phyloP scores from a whole-genome alignment of 2,113 vertebrate species.

The Chrysemys picta region DNA sequence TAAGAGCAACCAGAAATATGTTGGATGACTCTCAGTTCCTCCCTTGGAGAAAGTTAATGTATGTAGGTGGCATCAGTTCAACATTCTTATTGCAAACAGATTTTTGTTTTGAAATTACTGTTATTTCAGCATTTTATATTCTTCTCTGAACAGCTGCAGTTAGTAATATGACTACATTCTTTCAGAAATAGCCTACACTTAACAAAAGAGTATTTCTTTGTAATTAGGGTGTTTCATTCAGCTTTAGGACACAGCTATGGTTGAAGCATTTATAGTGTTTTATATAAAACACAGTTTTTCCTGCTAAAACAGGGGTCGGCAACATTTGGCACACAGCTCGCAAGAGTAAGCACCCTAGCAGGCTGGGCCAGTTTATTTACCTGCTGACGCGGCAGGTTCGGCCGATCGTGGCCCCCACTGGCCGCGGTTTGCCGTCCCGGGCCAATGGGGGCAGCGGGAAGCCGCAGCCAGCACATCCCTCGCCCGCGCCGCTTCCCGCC shows the following conservation, averaged over 20 bases:
- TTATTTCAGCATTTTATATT: constrained; percentile 64
- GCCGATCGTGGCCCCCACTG: too few species aligned
- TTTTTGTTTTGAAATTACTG: constrained; percentile 47
- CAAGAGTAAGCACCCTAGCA: too few species aligned
- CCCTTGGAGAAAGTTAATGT: neutral
- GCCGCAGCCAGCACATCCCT: too few species aligned
- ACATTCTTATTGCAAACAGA: constrained; percentile 24
- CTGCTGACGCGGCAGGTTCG: too few species aligned
- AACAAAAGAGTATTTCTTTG: constrained; percentile 48
- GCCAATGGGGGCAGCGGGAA: too few species aligned
- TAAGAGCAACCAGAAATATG: neutral
- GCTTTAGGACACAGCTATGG: constrained; percentile 34
- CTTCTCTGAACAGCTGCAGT: constrained; percentile 38
- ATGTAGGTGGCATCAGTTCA: constrained; percentile 12
- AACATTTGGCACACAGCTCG: too few species aligned
- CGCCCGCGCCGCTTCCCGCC: too few species aligned
- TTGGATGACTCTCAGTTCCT: neutral
- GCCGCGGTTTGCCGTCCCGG: too few species aligned
- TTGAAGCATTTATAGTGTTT: neutral
- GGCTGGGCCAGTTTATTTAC: too few species aligned
- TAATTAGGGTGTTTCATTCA: constrained; percentile 62
- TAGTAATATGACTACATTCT: constrained; percentile 51
- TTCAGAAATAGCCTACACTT: constrained; percentile 62
- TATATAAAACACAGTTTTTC: constrained; percentile 11
- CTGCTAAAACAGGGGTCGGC: neutral